Percentiles rank a stretch among this genome's conserved stretches.
These are phyloP conservation scores for Pycnonotus jocosus DNA, from an alignment of 2,113 vertebrate genomes.

Conservation along the genomic window DNA sequence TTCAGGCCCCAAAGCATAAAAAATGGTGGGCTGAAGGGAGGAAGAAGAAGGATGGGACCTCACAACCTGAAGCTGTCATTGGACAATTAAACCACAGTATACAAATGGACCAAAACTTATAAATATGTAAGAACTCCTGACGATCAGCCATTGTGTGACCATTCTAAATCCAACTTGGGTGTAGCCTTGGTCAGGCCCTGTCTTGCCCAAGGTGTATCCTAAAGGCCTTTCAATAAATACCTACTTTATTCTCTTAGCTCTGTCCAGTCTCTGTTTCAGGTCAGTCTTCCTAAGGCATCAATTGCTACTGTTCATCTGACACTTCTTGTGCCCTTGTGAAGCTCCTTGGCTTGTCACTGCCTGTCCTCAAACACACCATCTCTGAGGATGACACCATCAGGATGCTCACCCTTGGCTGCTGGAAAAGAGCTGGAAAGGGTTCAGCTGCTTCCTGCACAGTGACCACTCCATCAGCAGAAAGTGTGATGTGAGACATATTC, in stretches of 20 bases:
- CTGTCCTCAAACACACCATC: neutral
- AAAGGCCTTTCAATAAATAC: neutral
- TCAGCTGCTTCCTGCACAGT: neutral
- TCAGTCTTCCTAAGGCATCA: neutral
- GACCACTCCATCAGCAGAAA: neutral
- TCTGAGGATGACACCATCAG: neutral
- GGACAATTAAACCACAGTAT: neutral
- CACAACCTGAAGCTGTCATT: neutral
- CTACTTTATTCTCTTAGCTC: neutral
- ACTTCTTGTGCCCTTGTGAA: neutral
- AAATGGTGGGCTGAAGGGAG: neutral
- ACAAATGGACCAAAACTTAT: neutral
- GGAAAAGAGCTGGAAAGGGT: neutral
- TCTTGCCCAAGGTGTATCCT: neutral
- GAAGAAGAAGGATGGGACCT: neutral
- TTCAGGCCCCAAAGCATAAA: neutral
- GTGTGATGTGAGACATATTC: neutral
- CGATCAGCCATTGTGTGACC: neutral
- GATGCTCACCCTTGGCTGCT: neutral
- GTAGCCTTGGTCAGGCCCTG: neutral
- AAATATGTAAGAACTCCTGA: neutral
- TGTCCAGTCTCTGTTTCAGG: neutral
- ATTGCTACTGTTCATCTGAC: neutral
- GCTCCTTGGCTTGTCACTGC: neutral
- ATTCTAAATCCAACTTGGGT: neutral